A percentile compares a stretch with the other conserved stretches of the same genome.
phyloP scores from a whole-genome alignment of 2,797 vertebrate species.

The Acanthurus lineatus region DNA sequence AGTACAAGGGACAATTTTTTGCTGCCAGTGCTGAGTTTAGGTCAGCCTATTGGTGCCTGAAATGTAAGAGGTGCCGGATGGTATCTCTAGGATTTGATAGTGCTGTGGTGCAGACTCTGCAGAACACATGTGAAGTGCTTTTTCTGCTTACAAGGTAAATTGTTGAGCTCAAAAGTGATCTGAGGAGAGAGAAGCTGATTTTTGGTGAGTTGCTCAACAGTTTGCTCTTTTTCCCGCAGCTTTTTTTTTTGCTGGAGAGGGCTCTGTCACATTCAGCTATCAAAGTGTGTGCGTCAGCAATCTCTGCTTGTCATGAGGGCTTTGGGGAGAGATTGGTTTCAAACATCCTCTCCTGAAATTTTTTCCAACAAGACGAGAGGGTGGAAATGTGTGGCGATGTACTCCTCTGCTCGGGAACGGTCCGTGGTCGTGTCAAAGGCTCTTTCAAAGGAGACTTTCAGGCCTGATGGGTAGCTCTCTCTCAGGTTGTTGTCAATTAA shows the following conservation, averaged over 20 bases:
- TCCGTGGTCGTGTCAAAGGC: constrained; percentile 19
- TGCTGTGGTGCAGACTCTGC: constrained; percentile 34
- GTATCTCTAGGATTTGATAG: constrained; percentile 24
- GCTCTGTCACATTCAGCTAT: constrained; percentile 63
- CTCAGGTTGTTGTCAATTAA: constrained; percentile 57
- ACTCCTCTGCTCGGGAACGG: constrained; percentile 7
- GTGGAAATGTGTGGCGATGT: constrained; percentile 22
- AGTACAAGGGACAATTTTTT: too few species aligned
- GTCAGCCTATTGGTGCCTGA: neutral
- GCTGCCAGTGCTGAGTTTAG: neutral
- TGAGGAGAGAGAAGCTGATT: constrained; percentile 46
- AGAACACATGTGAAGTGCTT: constrained; percentile 10
- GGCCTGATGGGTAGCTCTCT: constrained; percentile 34
- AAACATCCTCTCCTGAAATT: constrained; percentile 56
- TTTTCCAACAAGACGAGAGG: constrained; percentile 40
- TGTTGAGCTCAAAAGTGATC: constrained; percentile 46
- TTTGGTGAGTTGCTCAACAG: constrained; percentile 43
- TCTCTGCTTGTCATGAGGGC: constrained; percentile 61
- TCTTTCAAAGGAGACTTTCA: constrained; percentile 8
- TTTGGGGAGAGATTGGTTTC: constrained; percentile 67
- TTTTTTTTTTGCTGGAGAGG: constrained; percentile 39
- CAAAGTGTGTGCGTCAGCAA: constrained; percentile 63
- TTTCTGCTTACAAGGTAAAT: constrained; percentile 68
- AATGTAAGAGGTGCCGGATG: constrained; percentile 39
- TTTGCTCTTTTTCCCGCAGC: constrained; percentile 31